Base-by-base conservation (phyloP, 2,888 invertebrate species). In the Chloroclystis v-ata region DNA sequence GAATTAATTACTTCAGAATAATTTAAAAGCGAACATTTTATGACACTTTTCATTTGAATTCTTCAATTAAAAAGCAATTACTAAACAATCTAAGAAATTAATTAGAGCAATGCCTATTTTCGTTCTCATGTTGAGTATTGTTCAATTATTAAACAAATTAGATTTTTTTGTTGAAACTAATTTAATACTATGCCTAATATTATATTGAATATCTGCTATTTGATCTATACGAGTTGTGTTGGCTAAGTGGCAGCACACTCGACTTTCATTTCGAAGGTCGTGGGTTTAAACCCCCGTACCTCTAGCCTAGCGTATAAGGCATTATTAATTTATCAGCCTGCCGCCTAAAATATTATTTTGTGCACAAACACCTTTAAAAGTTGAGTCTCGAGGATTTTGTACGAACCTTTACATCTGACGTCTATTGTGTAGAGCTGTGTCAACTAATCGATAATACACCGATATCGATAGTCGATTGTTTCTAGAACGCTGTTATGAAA, bases 301-400 rank as follows among this genome's bases (percentile, higher is more conserved):
- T 20, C 5, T 20, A 20, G n/a, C n/a, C n/a, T 20, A 20, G 3
- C 20, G 5, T 20, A 20, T 20, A 2, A 20, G 5, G 20, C 20
- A 20, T 4, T 20, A 20, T 20, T 20, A 20, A 20, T 20, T 20
- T 35, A 39, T 28, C 8, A 14, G 29, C 39, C 45, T 20, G 14
- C 26, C 38, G 10, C 25, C 12, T 9, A 11, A 50, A 46, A 37
- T 12, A 39, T 43, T 50, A 50, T 46, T 49, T 50, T 46, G 46
- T 46, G 43, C 43, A 20, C 65, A 67, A 43, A 44, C 52, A 55
- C 59, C 66, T 68, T 72, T 72, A 68, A 53, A 59, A 67, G 69
- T 68, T 65, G 69, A 69, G 58, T 67, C 58, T 50, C 59, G 58
- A 57, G 67, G 77, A 77, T 60, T 74, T 78, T 78, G 78, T 74